Conservation (phyloP, 2,113 vertebrate genomes). For the Heterotis niloticus region DNA sequence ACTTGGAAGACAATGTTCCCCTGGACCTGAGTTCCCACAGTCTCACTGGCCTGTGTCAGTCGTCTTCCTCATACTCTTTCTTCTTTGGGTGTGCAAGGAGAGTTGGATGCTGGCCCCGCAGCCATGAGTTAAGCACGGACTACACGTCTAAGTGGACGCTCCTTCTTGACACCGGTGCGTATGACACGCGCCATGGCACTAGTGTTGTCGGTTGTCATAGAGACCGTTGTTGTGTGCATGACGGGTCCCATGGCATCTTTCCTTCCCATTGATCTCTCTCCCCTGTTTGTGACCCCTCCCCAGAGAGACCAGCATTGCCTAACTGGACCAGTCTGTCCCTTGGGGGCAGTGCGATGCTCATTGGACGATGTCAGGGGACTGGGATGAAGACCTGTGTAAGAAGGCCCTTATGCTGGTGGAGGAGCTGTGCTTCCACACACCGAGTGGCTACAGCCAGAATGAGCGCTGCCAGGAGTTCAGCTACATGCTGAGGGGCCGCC, state of each 20-base stretch:
- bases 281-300: neutral
- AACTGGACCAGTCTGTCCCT: slow-evolving; percentile 29
- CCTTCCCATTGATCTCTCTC: neutral
- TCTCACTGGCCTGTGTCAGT: too few species aligned
- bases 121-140: too few species aligned
- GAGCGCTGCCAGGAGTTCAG: slow-evolving; percentile 81
- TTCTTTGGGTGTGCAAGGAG: too few species aligned
- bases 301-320: slow-evolving; percentile 44
- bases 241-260: neutral
- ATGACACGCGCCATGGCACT: too few species aligned
- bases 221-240: too few species aligned
- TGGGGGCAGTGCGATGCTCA: slow-evolving; percentile 64
- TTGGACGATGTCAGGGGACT: slow-evolving; percentile 87
- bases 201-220: too few species aligned
- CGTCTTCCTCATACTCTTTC: too few species aligned
- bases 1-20: too few species aligned
- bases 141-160: too few species aligned
- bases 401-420: slow-evolving; percentile 78
- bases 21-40: too few species aligned
- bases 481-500: slow-evolving; percentile 70
- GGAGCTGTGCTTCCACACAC: slow-evolving; percentile 77
- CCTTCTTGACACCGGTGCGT: too few species aligned
- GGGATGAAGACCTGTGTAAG: slow-evolving; percentile 85
- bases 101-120: too few species aligned
- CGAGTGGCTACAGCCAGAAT: slow-evolving; percentile 66